Percentiles rank a stretch among this genome's conserved stretches.
phyloP scores from a whole-genome alignment of 1,140 invertebrate species.

The Heliconius himera region DNA sequence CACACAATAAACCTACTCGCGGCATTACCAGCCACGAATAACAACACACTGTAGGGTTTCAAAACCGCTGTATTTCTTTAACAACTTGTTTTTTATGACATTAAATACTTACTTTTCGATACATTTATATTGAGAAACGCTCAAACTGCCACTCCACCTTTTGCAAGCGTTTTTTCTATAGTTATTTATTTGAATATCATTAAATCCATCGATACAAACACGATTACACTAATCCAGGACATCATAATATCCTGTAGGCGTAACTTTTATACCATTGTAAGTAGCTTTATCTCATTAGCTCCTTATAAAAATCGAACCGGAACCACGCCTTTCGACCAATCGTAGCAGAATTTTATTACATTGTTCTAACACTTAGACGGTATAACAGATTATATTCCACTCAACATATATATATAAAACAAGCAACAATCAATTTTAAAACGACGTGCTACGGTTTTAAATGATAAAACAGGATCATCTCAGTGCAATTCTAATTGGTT shows the following conservation, averaged over 20 bases:
- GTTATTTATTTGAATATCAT: not conserved
- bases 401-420: slow-evolving; percentile 24
- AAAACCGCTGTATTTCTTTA: not conserved
- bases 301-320: slow-evolving; percentile 34
- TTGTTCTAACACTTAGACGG: slow-evolving; percentile 40
- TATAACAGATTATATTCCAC: slow-evolving; percentile 30
- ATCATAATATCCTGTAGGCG: slow-evolving; percentile 6
- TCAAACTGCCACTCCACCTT: not conserved
- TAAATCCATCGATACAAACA: slow-evolving; percentile 23
- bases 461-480: slow-evolving; percentile 34
- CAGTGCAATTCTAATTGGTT: slow-evolving; percentile 37
- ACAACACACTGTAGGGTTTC: not conserved
- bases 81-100: slow-evolving; percentile 17
- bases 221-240: slow-evolving; percentile 19
- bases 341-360: slow-evolving; percentile 39
- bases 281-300: slow-evolving; percentile 49
- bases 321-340: slow-evolving; percentile 56
- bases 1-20: not conserved
- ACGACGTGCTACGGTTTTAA: slow-evolving; percentile 38
- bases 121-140: not conserved
- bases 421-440: slow-evolving; percentile 45
- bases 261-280: not conserved
- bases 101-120: not conserved
- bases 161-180: not conserved
- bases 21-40: slow-evolving; percentile 4